These are phyloP conservation scores for Lepus americanus DNA, from an alignment of 2,113 vertebrate species.

Conservation along the genomic window DNA sequence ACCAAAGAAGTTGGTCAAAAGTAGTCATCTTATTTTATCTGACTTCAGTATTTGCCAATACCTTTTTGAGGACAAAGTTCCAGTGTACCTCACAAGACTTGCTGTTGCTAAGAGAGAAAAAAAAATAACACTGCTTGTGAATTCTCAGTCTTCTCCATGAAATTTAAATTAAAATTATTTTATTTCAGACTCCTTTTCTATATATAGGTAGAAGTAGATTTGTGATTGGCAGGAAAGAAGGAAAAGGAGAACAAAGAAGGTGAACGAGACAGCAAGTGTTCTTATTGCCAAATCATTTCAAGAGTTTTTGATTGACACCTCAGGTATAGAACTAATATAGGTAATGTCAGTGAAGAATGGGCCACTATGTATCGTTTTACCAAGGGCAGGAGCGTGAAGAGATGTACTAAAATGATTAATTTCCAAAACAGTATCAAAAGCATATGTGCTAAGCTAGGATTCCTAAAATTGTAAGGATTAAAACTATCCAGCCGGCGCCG, in stretches of 20 bases:
- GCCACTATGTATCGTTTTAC: background rate
- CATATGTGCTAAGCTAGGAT: background rate
- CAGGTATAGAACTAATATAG: background rate
- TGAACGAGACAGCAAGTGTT: conserved; percentile 12
- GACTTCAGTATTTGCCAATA: background rate
- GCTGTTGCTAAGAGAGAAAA: background rate
- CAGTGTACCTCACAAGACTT: background rate
- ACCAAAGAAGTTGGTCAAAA: background rate
- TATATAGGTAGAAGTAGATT: conserved; percentile 16
- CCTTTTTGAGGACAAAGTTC: conserved; percentile 14
- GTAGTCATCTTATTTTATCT: background rate
- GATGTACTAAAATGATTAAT: background rate
- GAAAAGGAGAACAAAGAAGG: background rate
- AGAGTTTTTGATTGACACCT: conserved; percentile 41
- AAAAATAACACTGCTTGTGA: background rate
- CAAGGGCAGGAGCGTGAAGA: background rate
- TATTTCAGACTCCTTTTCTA: conserved; percentile 50
- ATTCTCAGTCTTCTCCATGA: conserved; percentile 14
- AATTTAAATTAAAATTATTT: conserved; percentile 66
- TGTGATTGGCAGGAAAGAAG: conserved; percentile 36
- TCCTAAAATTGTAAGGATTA: conserved; percentile 1
- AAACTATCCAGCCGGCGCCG: background rate
- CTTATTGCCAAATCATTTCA: conserved; percentile 50
- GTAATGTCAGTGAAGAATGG: background rate
- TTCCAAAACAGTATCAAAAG: background rate